These are phyloP conservation scores for Adoxophyes honmai DNA, from an alignment of 1,140 invertebrate species.

Conservation along the genomic window DNA sequence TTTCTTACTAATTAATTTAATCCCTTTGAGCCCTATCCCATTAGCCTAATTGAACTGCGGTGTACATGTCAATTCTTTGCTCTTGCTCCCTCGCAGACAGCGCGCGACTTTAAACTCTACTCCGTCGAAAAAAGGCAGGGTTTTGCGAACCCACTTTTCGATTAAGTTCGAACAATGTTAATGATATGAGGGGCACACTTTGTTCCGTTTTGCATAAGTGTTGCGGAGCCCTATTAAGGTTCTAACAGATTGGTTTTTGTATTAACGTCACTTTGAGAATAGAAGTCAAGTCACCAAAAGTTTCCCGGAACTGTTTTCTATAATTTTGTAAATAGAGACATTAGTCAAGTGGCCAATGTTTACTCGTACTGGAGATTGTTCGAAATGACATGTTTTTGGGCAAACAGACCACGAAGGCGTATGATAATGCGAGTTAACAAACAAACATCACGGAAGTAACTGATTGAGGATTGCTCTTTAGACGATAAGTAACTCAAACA, in stretches of 20 bases:
- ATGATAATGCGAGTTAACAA: background rate
- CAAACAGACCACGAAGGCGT: background rate
- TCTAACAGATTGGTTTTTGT: slow-evolving; percentile 19
- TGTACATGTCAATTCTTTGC: slow-evolving; percentile 76
- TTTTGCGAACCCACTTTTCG: slow-evolving; percentile 16
- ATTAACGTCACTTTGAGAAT: background rate
- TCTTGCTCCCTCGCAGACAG: slow-evolving; percentile 33
- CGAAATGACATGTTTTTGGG: slow-evolving; percentile 12
- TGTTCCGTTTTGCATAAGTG: slow-evolving; percentile 59
- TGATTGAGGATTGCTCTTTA: too few species aligned
- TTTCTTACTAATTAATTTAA: slow-evolving; percentile 77
- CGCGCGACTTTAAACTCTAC: slow-evolving; percentile 32
- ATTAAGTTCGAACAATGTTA: slow-evolving; percentile 47
- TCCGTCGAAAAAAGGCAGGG: background rate
- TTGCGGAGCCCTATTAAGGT: slow-evolving; percentile 21
- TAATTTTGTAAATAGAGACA: slow-evolving; percentile 8
- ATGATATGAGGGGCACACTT: slow-evolving; percentile 62
- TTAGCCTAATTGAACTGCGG: slow-evolving; percentile 75
- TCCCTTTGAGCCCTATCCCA: slow-evolving; percentile 72
- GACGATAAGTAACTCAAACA: too few species aligned
- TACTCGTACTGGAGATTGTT: background rate
- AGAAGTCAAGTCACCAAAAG: background rate
- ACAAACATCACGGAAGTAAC: background rate
- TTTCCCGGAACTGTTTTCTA: background rate
- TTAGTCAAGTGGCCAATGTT: background rate